Evolutionary conservation across 23 tunicate species (phyloP).

Genomic region (Oikopleura vanhoeffeni): DNA sequence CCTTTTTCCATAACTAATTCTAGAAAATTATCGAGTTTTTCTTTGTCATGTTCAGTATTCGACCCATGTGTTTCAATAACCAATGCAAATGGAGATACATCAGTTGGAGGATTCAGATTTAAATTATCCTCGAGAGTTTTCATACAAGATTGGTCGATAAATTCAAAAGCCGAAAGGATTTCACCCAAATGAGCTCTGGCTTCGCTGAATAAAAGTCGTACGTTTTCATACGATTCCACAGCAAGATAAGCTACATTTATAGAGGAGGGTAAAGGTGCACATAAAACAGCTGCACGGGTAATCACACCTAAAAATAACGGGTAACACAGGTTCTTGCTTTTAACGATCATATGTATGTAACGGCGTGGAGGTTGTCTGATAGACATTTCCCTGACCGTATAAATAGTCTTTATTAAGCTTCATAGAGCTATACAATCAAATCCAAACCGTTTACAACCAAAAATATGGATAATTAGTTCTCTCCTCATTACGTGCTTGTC

Average conservation of each 20-base stretch:
- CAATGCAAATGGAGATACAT: slow-evolving; percentile 38
- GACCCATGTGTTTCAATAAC: slow-evolving; percentile 87
- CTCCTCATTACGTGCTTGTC: too few relatives aligned
- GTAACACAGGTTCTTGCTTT: background rate
- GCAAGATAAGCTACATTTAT: slow-evolving; percentile 29
- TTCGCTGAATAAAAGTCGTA: slow-evolving; percentile 19
- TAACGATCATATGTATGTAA: background rate
- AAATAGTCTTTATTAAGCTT: too few relatives aligned
- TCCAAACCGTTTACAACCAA: too few relatives aligned
- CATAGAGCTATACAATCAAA: too few relatives aligned
- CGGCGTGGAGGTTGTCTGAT: too few relatives aligned
- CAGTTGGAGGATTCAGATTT: slow-evolving; percentile 42
- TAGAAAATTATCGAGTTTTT: slow-evolving; percentile 31
- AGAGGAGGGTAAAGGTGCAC: slow-evolving; percentile 56
- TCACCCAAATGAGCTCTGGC: slow-evolving; percentile 43
- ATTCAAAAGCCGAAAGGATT: slow-evolving; percentile 79
- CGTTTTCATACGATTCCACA: slow-evolving; percentile 33
- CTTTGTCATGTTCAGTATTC: slow-evolving; percentile 35
- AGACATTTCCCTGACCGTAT: too few relatives aligned
- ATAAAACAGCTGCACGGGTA: slow-evolving; percentile 24
- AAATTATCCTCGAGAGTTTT: slow-evolving; percentile 27
- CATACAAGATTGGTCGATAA: slow-evolving; percentile 52
- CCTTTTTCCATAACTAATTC: slow-evolving; percentile 31
- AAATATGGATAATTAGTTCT: too few relatives aligned
- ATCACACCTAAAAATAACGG: background rate